These are phyloP conservation scores for Drosophila neonasuta DNA, from an alignment of 2,888 invertebrate species.

Conservation along the genomic window DNA sequence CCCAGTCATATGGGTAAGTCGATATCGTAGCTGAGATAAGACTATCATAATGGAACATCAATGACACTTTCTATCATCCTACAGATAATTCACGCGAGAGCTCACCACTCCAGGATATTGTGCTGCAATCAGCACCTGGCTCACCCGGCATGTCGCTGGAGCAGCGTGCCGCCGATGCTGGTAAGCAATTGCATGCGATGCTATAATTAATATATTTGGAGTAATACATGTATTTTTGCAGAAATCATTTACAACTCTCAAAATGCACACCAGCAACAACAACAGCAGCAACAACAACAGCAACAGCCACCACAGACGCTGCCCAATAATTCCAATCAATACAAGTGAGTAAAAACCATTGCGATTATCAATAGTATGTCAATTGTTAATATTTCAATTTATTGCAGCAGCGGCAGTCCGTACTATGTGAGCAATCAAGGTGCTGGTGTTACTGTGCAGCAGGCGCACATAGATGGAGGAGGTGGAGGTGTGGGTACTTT, in stretches of 20 bases:
- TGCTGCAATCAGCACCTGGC: conserved; percentile 85
- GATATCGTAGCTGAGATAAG: neutral
- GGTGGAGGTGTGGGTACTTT: conserved; percentile 70
- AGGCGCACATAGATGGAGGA: conserved; percentile 56
- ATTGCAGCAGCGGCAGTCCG: conserved; percentile 75
- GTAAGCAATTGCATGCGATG: conserved; percentile 23
- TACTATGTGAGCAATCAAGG: conserved; percentile 80
- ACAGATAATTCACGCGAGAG: conserved; percentile 90
- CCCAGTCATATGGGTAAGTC: conserved; percentile 94
- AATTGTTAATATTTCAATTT: neutral
- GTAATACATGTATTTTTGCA: conserved; percentile 67
- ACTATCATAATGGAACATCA: no score
- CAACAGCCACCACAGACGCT: conserved; percentile 72
- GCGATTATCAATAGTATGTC: no score
- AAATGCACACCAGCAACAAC: conserved; percentile 72
- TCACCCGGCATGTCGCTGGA: conserved; percentile 85
- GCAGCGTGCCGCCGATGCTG: conserved; percentile 80
- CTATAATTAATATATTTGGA: conserved; percentile 42
- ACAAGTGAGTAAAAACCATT: conserved; percentile 69
- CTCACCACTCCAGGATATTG: conserved; percentile 91
- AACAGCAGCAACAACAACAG: conserved; percentile 46
- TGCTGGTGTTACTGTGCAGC: conserved; percentile 63
- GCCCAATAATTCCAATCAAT: conserved; percentile 81
- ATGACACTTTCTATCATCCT: neutral
- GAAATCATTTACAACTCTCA: conserved; percentile 81